A percentile compares a stretch with the other conserved stretches of the same genome.
Conservation (phyloP, 64 coral and sea anemone species). For the Stichodactyla mertensii region DNA sequence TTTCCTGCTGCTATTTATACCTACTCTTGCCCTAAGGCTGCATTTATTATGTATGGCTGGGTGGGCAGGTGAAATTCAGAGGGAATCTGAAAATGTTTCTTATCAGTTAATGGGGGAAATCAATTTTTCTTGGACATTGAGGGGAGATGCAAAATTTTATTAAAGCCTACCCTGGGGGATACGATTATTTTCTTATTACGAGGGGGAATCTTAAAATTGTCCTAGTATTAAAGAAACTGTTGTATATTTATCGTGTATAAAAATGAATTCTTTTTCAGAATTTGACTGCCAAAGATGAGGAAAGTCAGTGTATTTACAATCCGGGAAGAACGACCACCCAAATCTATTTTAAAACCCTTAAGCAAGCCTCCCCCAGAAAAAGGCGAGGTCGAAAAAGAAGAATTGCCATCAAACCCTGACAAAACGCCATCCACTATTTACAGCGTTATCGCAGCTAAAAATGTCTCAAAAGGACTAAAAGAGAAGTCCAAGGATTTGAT, state of each 20-base stretch:
- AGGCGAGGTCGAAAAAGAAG: background rate
- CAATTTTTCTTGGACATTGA: too few relatives aligned
- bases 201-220: too few relatives aligned
- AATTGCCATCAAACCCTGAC: background rate
- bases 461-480: conserved; percentile 63
- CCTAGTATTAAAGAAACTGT: too few relatives aligned
- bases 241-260: background rate
- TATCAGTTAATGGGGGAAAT: too few relatives aligned
- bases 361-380: background rate
- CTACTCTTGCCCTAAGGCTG: too few relatives aligned
- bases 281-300: background rate
- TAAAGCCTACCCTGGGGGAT: too few relatives aligned
- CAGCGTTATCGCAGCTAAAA: conserved; percentile 47
- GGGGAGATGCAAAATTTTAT: too few relatives aligned
- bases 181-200: too few relatives aligned
- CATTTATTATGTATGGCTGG: too few relatives aligned
- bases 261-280: background rate
- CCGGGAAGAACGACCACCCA: background rate
- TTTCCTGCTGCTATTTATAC: too few relatives aligned
- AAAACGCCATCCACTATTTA: conserved; percentile 35
- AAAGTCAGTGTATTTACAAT: conserved; percentile 13
- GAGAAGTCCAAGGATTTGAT: conserved; percentile 63
- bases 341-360: background rate
- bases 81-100: too few relatives aligned
- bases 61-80: too few relatives aligned